Evolutionary conservation across 1,140 invertebrate genomes (phyloP), one percentile per base, ranked within the genome.

Genomic region (Drosophila pseudoobscura): DNA sequence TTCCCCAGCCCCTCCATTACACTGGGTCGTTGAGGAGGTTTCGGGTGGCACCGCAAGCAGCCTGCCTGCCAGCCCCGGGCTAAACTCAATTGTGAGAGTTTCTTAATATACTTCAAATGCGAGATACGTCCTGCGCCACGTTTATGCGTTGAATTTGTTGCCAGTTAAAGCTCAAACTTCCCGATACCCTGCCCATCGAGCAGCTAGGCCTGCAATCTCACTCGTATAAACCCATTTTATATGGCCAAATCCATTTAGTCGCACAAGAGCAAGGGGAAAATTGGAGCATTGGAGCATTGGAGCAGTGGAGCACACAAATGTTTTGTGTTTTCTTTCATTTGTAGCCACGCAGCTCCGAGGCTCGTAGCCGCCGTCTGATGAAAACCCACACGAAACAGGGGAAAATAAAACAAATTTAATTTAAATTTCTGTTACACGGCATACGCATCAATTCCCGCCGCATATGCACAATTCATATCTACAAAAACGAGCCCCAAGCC

Each of bases 401-500:
- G 43, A 46, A 72, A 78, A 66, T 70, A 61, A 78, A 78, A 69
- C 64, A 55, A 85, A 87, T 87, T 80, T 78, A 87, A 85, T 87
- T 87, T 85, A 87, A 87, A 80, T 85, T 87, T 80, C 74, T 54
- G 58, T 71, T 80, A 57, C 58, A 53, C 57, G 70, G 58, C 41
- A 24, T 50, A 55, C 55, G 62, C 75, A 57, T 60, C 74, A 78
- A 80, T 76, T 80, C 46, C 46, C 55, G 82, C 69, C 74, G 68
- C 82, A 85, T 77, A 71, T 80, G 80, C 80, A 66, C 59, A 80
- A 70, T 65, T 74, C 61, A 56, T 80, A 63, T 50, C 24, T 41
- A 39, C 35, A 20, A 49, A 47, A 41, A 17, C 46, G 24, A 8
- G 29, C 49, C 66, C 56, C 20, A 26, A 29, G 49, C 57, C 31